Base-by-base conservation (phyloP, 2,797 vertebrate species). In the Danionella dracula region DNA sequence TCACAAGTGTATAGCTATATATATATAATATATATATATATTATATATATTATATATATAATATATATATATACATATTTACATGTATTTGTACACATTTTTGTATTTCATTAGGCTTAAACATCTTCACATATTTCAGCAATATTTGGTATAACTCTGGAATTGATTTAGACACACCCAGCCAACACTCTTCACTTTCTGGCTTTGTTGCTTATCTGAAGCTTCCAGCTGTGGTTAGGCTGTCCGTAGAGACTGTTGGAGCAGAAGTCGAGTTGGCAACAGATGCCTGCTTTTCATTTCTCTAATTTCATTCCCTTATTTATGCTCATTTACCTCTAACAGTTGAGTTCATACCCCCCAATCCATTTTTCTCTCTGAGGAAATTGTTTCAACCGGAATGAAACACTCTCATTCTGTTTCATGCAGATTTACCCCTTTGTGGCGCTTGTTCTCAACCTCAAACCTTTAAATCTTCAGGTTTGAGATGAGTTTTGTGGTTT, bases 161-260 rank as follows among this genome's bases (percentile, higher is more conserved):
- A 60, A 32, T 51, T 19, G 35, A 40, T 50, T 20, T 67, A 74
- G 62, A 70, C 17, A 19, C 45, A 15, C 37, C 51, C 57, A 41
- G 21, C 17, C 29, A 23, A 19, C 13, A 41, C 19, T 27, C 38
- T 7, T 37, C 23, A 38, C 54, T 69, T 71, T 65, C 68, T 76
- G 81, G 76, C 81, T 84, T 82, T 71, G 50, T 65, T 68, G 75
- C 84, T 90, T 90, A 90, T 90, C 88, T 79, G 79, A 64, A 77
- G 2, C 46, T 62, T 79, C 84, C 87, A 90, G 88, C 86, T 88
- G 87, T 81, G 53, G 46, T 40, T 76, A 70, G 76, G 80, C 67
- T 34, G 62, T 86, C 87, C 84, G 69, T 65, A 65, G 82, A 83
- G 86, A 80, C 73, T 23, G 64, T 74, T 70, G 65, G 72, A 55